Base-by-base conservation (phyloP, 2,888 invertebrate genomes). In the Harpalus rubripes region DNA sequence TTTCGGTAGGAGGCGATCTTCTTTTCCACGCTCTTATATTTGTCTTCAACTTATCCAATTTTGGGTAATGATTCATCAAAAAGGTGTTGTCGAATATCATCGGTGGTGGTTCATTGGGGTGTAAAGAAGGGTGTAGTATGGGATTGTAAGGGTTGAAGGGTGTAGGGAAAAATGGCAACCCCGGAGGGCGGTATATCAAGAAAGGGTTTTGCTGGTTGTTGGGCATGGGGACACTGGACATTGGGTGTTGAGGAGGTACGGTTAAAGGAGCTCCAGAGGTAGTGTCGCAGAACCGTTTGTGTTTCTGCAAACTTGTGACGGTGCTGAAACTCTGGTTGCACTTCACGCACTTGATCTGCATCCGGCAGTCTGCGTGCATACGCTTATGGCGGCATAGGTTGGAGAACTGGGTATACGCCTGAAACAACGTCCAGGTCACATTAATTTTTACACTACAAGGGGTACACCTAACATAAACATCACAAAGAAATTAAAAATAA, bases 341-440 rank as follows among this genome's bases (percentile, higher is more conserved):
- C 94, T 98, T 98, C 89, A 94, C 95, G 92, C 99, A 99, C 92
- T 98, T 98, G 89, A 97, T 97, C 90, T 96, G 96, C 92, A 96
- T 96, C 88, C 98, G 96, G 91, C 99, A 99, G 90, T 97, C 96
- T 82, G 96, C 95, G 93, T 99, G 99, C 98, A 99, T 99, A 85
- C 99, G 97, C 90, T 98, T 98, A 93, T 99, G 99, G n/a, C 99
- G 96, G 90, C 99, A 99, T 89, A 99, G 93, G 91, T 99, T 99
- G 58, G 99, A 99, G 92, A 99, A 99, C 92, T 99, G 99, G 2
- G 99, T 99, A 93, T 99, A 99, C 8, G 98, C 96, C 95, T 95
- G 93, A 26, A 93, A 93, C 87, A 83, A 88, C 88, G 85, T 85
- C 80, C 85, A 85, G 85, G 80, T 68, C 85, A 68, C 85, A 85